phyloP scores from a whole-genome alignment of 2,113 vertebrate genomes.

The Dipodomys spectabilis region DNA sequence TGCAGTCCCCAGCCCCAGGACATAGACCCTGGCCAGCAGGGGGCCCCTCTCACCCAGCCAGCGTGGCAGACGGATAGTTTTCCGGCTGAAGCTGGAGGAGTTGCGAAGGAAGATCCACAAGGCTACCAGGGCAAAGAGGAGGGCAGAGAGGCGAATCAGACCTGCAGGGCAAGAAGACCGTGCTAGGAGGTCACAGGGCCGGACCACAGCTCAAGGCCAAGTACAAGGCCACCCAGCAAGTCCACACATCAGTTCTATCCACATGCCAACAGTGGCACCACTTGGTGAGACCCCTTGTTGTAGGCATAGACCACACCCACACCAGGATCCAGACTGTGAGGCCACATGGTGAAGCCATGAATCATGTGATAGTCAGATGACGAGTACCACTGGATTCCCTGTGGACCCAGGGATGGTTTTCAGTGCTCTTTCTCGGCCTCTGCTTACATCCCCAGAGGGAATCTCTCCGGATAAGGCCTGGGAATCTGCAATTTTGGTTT shows the following conservation, averaged over 20 bases:
- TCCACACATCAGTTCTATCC: background rate
- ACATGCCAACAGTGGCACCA: background rate
- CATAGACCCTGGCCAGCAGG: too few relatives aligned
- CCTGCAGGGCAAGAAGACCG: constrained; percentile 46
- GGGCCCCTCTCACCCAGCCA: constrained; percentile 72
- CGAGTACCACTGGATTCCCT: background rate
- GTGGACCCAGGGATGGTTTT: background rate
- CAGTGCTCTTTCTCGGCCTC: background rate
- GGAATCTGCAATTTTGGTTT: too few relatives aligned
- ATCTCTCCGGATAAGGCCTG: background rate
- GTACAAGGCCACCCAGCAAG: accelerated
- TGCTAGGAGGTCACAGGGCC: background rate
- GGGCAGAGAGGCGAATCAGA: background rate
- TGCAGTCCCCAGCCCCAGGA: background rate
- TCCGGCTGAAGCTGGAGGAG: background rate
- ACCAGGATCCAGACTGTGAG: background rate
- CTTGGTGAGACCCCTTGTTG: accelerated
- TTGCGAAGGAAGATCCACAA: constrained; percentile 63
- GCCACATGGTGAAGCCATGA: background rate
- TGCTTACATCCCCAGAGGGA: background rate
- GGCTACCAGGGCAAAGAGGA: constrained; percentile 62
- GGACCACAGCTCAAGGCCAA: too few relatives aligned
- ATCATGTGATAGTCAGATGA: accelerated
- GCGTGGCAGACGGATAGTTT: constrained; percentile 45
- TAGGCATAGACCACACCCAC: background rate